phyloP scores from a whole-genome alignment of 2,113 vertebrate species.

The Sceloporus undulatus region DNA sequence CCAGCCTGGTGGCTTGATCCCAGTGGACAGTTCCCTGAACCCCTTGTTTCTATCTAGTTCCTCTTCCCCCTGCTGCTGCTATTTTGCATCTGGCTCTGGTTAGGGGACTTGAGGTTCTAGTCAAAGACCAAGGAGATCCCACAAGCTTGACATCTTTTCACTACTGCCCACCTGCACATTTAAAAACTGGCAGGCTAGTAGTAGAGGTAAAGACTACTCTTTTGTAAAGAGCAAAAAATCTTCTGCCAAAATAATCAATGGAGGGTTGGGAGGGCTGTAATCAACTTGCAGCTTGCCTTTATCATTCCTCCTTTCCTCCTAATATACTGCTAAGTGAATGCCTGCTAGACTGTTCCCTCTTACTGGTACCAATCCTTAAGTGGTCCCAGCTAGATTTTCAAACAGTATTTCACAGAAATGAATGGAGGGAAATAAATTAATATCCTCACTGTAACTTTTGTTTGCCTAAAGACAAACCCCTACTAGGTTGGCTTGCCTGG shows the following conservation, averaged over 20 bases:
- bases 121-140: neutral
- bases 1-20: too few relatives aligned
- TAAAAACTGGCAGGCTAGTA: neutral
- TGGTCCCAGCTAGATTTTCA: constrained; percentile 34
- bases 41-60: neutral
- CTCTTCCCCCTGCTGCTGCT: neutral
- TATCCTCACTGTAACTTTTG: constrained; percentile 8
- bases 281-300: neutral
- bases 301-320: neutral
- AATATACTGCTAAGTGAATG: constrained; percentile 8
- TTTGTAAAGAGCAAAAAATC: neutral
- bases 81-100: neutral
- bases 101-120: neutral
- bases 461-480: constrained; percentile 46
- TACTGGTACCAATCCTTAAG: constrained; percentile 34
- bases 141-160: neutral
- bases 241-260: neutral
- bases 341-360: constrained; percentile 32
- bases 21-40: neutral
- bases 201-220: neutral
- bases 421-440: constrained; percentile 20
- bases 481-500: neutral
- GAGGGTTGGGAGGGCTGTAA: neutral
- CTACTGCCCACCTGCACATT: neutral
- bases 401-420: constrained; percentile 30